Evolutionary conservation across 2,888 invertebrate species (phyloP).

Genomic region (Pimpla rufipes): DNA sequence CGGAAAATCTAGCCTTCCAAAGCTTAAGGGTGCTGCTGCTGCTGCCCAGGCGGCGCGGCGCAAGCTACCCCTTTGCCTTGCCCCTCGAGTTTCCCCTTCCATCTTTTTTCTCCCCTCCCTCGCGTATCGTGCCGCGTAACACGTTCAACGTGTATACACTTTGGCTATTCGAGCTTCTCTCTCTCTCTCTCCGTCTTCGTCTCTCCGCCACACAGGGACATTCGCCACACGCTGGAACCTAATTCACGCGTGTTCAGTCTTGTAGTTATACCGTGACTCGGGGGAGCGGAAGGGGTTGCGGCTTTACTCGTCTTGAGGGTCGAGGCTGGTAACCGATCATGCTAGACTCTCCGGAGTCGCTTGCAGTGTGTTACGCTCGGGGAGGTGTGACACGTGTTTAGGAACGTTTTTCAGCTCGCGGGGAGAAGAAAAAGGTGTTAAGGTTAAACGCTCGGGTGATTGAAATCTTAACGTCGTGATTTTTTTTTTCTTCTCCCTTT

Average conservation of each 20-base stretch:
- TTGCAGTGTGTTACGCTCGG: neutral
- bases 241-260: constrained; percentile 51
- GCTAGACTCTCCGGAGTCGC: neutral
- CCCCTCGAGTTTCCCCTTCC: too few species aligned
- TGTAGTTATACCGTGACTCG: constrained; percentile 18
- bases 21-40: constrained; percentile 56
- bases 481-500: neutral
- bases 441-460: constrained; percentile 1
- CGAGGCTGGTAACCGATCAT: constrained; percentile 35
- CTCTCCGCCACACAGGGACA: neutral
- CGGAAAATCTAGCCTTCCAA: constrained; percentile 77
- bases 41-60: constrained; percentile 39
- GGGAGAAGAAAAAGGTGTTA: constrained; percentile 1
- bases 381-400: neutral
- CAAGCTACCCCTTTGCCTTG: neutral
- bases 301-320: constrained; percentile 37
- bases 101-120: neutral
- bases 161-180: constrained; percentile 25
- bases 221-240: constrained; percentile 8
- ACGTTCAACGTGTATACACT: neutral
- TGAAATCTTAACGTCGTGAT: neutral
- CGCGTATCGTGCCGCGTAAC: neutral
- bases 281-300: neutral
- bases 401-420: neutral
- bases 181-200: constrained; percentile 17